Conservation (phyloP, 2,888 invertebrate species). For the Melieria picta region DNA sequence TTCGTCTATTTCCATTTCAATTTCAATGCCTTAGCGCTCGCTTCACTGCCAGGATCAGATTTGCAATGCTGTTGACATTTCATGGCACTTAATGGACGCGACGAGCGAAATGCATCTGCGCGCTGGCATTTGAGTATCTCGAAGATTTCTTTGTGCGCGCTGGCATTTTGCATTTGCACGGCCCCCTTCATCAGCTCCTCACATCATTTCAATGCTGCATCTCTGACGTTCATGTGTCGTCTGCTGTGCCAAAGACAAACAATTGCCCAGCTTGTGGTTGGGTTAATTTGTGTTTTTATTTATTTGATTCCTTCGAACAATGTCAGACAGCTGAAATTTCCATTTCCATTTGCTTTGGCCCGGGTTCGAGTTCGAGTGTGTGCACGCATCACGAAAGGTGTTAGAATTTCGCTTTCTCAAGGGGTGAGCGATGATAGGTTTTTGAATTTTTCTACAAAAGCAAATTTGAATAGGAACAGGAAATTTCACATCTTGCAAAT, state of each 20-base stretch:
- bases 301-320: not conserved
- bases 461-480: not conserved
- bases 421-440: not conserved
- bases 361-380: not conserved
- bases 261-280: conserved; percentile 18
- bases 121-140: no score
- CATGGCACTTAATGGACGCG: no score
- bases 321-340: conserved; percentile 20
- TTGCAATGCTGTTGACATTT: no score
- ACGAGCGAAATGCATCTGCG: no score
- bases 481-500: not conserved
- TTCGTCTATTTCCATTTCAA: no score
- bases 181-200: no score
- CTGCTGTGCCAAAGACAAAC: conserved; percentile 3
- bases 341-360: conserved; percentile 4
- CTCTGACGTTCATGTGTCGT: not conserved
- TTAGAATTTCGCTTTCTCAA: not conserved
- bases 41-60: no score
- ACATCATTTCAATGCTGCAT: not conserved
- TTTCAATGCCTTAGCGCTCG: no score
- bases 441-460: not conserved
- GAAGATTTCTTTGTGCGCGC: no score
- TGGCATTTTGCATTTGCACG: no score
- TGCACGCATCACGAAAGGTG: not conserved
- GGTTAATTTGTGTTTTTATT: conserved; percentile 15